Percentiles rank a stretch among this genome's conserved stretches.
Conservation (phyloP, 2,113 vertebrate genomes). For the Siniperca chuatsi region DNA sequence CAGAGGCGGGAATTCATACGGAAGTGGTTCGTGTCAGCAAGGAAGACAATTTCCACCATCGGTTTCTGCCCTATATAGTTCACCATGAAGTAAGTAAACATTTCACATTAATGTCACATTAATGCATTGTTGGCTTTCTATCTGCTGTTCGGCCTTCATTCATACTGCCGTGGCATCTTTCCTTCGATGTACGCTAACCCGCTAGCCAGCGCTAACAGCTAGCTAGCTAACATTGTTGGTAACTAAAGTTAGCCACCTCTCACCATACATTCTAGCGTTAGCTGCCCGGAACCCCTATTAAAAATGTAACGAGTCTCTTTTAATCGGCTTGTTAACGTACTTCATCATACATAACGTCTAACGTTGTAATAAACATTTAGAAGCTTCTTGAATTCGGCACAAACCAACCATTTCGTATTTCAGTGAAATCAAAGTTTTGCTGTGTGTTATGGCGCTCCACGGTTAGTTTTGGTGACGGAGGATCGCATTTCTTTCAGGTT, state of each 20-base stretch:
- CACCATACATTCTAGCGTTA: too few relatives aligned
- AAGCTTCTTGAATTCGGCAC: background rate
- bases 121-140: background rate
- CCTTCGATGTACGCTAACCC: accelerated
- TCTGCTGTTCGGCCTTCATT: accelerated
- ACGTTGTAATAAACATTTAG: accelerated
- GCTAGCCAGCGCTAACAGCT: conserved; percentile 1
- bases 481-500: background rate
- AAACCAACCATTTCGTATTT: accelerated
- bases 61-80: accelerated
- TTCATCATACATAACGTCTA: accelerated
- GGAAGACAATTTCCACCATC: accelerated
- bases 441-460: background rate
- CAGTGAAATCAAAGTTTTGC: accelerated
- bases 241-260: background rate
- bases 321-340: background rate
- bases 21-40: conserved; percentile 5
- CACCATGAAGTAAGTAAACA: conserved; percentile 77
- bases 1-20: background rate
- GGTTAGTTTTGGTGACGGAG: background rate
- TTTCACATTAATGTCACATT: too few relatives aligned
- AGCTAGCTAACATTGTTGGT: background rate
- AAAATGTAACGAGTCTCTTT: background rate
- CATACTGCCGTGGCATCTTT: accelerated
- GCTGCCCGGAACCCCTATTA: background rate